Conservation (phyloP, 2,113 vertebrate species). For the Phodopus roborovskii region DNA sequence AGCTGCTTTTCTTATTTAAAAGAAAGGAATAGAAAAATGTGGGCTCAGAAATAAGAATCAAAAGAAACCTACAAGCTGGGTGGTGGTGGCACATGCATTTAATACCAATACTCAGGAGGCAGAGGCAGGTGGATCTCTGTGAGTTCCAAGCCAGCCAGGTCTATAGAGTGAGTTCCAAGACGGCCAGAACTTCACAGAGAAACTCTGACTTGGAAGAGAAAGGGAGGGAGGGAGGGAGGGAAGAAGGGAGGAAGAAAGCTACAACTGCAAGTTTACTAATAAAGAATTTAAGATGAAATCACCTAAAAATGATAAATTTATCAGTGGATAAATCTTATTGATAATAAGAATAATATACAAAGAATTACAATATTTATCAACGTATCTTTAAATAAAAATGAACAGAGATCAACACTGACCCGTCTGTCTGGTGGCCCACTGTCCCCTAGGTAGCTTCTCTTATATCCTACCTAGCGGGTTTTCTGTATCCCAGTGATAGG, state of each 20-base stretch:
- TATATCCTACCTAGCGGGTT: neutral
- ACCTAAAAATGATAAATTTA: neutral
- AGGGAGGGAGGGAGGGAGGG: neutral
- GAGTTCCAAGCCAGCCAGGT: neutral
- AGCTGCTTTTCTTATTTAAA: neutral
- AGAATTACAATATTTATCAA: neutral
- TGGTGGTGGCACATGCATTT: neutral
- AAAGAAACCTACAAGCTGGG: neutral
- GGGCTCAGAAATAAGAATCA: neutral
- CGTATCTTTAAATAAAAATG: neutral
- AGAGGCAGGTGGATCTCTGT: neutral
- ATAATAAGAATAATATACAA: neutral
- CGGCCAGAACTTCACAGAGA: neutral
- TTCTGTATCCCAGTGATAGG: too few relatives aligned
- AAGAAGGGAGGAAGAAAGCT: neutral
- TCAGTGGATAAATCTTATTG: neutral
- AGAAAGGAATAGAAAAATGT: neutral
- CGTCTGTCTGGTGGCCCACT: neutral
- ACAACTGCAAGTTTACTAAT: neutral
- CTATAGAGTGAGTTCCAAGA: neutral
- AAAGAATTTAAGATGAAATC: neutral
- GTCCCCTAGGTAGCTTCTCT: neutral
- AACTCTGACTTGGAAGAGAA: neutral
- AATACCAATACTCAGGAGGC: neutral
- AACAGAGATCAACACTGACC: neutral